phyloP scores from a whole-genome alignment of 64 coral and sea anemone genomes.

The Catalaphyllia jardinei region DNA sequence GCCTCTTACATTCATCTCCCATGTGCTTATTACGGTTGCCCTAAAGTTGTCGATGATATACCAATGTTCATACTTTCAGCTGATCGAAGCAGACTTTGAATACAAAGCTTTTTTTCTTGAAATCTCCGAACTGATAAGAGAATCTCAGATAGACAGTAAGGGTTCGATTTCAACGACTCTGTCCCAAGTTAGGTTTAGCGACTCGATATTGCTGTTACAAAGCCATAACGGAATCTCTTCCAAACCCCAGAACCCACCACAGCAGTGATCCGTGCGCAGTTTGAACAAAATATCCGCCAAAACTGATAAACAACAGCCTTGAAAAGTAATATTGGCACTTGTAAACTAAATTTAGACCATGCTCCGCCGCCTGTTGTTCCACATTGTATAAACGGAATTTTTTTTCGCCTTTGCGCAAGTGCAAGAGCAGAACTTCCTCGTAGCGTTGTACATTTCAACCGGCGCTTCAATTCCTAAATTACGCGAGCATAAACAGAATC shows the following conservation, averaged over 20 bases:
- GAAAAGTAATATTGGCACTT: not conserved
- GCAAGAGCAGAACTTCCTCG: not conserved
- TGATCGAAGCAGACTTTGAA: not conserved
- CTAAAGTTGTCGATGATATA: not conserved
- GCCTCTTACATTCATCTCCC: not conserved
- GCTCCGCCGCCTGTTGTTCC: not conserved
- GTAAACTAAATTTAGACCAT: not conserved
- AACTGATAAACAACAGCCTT: not conserved
- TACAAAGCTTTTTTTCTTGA: constrained; percentile 18
- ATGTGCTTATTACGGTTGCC: not conserved
- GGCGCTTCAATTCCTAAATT: not conserved
- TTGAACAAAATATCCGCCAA: not conserved
- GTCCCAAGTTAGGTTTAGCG: not conserved
- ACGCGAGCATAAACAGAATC: not conserved
- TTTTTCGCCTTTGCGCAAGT: constrained; percentile 18
- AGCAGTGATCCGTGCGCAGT: too few relatives aligned
- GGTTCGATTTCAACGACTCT: not conserved
- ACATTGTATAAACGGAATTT: not conserved
- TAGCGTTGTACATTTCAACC: constrained; percentile 19
- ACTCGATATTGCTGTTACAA: not conserved
- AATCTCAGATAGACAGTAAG: not conserved
- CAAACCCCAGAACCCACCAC: too few relatives aligned
- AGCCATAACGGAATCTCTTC: not conserved
- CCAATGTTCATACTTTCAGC: not conserved
- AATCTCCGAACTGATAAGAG: constrained; percentile 5